Conservation (phyloP, 2,113 vertebrate genomes). For the Lepisosteus oculatus region DNA sequence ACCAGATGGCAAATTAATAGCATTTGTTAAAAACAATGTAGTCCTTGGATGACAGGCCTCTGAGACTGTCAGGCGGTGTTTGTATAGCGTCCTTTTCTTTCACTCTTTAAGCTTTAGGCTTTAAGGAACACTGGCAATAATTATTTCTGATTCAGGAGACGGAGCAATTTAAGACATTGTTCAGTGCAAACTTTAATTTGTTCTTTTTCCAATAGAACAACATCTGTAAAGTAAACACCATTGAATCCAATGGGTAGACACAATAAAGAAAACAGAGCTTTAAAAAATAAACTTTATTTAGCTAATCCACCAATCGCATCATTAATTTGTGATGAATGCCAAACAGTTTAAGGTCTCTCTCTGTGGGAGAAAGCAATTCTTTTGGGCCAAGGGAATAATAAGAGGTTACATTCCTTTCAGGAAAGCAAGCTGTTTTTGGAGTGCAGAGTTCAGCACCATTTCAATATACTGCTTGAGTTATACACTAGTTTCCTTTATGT, state of each 20-base stretch:
- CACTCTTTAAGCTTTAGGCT: constrained; percentile 32
- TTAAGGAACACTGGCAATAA: constrained; percentile 39
- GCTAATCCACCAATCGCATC: too few relatives aligned
- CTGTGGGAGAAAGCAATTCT: too few relatives aligned
- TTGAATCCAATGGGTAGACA: constrained; percentile 14
- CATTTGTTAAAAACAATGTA: constrained; percentile 68
- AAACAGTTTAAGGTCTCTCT: too few relatives aligned
- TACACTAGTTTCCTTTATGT: too few relatives aligned
- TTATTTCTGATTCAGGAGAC: constrained; percentile 41
- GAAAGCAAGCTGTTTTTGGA: too few relatives aligned
- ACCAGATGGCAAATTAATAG: constrained; percentile 72
- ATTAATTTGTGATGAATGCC: too few relatives aligned
- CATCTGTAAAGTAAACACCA: constrained; percentile 40
- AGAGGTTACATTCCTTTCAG: too few relatives aligned
- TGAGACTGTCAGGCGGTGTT: constrained; percentile 30
- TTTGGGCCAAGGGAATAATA: too few relatives aligned
- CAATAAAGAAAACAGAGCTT: constrained; percentile 31
- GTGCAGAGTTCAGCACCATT: too few relatives aligned
- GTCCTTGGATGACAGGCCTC: constrained; percentile 55
- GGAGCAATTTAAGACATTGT: constrained; percentile 42
- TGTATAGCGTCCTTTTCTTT: constrained; percentile 42
- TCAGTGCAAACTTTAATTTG: constrained; percentile 32
- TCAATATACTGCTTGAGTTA: too few relatives aligned
- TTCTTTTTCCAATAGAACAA: not conserved
- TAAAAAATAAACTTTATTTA: too few relatives aligned